A percentile compares a stretch with the other conserved stretches of the same genome.
These are phyloP conservation scores for Regulus satrapa DNA, from an alignment of 2,113 vertebrate species.

Conservation along the genomic window DNA sequence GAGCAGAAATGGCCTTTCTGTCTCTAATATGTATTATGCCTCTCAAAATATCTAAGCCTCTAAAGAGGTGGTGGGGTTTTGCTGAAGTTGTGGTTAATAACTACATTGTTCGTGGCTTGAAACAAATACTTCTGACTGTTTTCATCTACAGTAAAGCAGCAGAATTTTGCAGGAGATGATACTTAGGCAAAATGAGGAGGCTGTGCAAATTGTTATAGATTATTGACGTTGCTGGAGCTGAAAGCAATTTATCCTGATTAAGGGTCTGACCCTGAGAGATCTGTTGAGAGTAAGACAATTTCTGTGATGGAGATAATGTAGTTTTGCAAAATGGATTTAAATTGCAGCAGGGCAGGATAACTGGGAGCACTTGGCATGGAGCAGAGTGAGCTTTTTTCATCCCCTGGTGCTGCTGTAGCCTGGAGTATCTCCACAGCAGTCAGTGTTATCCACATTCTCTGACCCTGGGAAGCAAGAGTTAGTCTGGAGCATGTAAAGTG, in stretches of 20 bases:
- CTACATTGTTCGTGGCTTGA: not conserved
- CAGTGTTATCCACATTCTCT: not conserved
- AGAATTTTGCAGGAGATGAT: not conserved
- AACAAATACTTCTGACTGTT: not conserved
- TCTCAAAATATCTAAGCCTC: not conserved
- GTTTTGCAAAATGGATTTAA: not conserved
- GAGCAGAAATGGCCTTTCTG: not conserved
- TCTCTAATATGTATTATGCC: not conserved
- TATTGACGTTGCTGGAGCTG: not conserved
- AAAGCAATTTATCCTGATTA: conserved; percentile 7
- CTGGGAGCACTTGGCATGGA: not conserved
- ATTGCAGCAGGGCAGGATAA: not conserved
- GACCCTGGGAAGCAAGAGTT: not conserved
- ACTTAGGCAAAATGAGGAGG: not conserved
- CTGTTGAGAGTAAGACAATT: not conserved
- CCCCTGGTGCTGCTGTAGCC: not conserved
- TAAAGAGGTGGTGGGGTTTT: not conserved
- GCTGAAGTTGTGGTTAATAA: not conserved
- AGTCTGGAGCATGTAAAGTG: not conserved
- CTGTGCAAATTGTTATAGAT: not conserved
- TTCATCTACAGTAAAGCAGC: not conserved
- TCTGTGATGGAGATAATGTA: not conserved
- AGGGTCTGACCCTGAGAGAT: not conserved
- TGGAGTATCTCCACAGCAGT: not conserved
- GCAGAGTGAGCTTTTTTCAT: not conserved